Evolutionary conservation across 1,140 invertebrate genomes (phyloP).

Genomic region (Drosophila arawakana): DNA sequence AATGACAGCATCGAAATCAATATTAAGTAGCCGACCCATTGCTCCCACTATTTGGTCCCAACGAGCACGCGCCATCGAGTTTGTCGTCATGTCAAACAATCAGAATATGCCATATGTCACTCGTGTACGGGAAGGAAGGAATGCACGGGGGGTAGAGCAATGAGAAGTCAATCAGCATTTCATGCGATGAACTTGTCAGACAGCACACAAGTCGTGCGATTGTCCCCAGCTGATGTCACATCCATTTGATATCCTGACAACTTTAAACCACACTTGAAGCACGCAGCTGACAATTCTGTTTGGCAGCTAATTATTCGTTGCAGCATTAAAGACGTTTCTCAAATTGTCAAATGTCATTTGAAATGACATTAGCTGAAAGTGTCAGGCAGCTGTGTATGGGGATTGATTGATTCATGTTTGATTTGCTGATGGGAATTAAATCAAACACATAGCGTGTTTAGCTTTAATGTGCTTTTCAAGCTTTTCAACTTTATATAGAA

Average conservation of each 20-base stretch:
- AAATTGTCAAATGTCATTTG: constrained; percentile 9
- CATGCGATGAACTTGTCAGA: constrained; percentile 59
- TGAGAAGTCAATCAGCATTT: constrained; percentile 71
- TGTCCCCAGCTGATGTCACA: constrained; percentile 34
- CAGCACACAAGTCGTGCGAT: constrained; percentile 31
- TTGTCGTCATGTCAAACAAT: constrained; percentile 59
- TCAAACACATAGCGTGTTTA: neutral
- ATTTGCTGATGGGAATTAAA: neutral
- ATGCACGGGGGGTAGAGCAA: neutral
- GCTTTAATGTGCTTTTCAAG: neutral
- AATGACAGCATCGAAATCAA: constrained; percentile 51
- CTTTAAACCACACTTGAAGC: constrained; percentile 18
- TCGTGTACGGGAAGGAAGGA: too few species aligned
- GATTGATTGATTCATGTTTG: neutral
- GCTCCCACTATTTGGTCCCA: constrained; percentile 11
- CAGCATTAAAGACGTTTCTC: constrained; percentile 9
- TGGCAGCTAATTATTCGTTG: constrained; percentile 66
- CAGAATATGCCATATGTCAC: constrained; percentile 55
- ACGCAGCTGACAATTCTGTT: constrained; percentile 12
- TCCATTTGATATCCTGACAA: constrained; percentile 37
- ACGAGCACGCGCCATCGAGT: constrained; percentile 14
- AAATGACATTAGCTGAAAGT: neutral
- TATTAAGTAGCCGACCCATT: constrained; percentile 56
- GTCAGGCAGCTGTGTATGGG: neutral
- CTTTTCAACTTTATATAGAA: neutral